These are phyloP conservation scores for Drosophila burlai DNA, from an alignment of 1,140 invertebrate species.

Conservation along the genomic window DNA sequence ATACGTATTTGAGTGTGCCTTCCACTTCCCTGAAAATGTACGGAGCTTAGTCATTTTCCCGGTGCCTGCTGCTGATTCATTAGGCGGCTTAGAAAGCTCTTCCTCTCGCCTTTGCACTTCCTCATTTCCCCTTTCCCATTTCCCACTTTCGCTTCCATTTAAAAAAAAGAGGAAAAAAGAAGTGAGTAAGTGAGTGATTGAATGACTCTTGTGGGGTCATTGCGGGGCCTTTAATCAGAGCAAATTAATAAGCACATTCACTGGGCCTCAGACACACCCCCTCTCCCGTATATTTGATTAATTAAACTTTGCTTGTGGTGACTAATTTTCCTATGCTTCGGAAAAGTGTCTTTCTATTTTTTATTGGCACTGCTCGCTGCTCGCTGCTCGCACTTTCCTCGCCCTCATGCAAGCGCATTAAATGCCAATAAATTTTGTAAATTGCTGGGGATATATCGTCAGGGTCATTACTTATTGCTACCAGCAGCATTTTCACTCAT, in stretches of 20 bases:
- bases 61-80: constrained; percentile 29
- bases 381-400: neutral
- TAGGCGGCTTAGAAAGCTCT: constrained; percentile 33
- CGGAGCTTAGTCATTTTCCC: constrained; percentile 31
- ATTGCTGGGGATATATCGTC: constrained; percentile 23
- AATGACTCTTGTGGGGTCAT: constrained; percentile 45
- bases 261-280: neutral
- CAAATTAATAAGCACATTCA: constrained; percentile 45
- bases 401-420: constrained; percentile 66
- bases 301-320: constrained; percentile 42
- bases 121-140: constrained; percentile 5
- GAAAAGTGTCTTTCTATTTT: constrained; percentile 14
- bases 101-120: neutral
- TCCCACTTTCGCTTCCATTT: neutral
- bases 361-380: neutral
- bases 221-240: constrained; percentile 39
- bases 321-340: constrained; percentile 45
- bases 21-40: too few species aligned
- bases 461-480: constrained; percentile 20
- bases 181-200: constrained; percentile 18
- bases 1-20: neutral
- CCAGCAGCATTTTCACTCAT: constrained; percentile 17
- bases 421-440: constrained; percentile 72
- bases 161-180: neutral
- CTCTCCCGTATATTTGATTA: constrained; percentile 30